phyloP scores from a whole-genome alignment of 2,113 vertebrate species.

The Parus major region DNA sequence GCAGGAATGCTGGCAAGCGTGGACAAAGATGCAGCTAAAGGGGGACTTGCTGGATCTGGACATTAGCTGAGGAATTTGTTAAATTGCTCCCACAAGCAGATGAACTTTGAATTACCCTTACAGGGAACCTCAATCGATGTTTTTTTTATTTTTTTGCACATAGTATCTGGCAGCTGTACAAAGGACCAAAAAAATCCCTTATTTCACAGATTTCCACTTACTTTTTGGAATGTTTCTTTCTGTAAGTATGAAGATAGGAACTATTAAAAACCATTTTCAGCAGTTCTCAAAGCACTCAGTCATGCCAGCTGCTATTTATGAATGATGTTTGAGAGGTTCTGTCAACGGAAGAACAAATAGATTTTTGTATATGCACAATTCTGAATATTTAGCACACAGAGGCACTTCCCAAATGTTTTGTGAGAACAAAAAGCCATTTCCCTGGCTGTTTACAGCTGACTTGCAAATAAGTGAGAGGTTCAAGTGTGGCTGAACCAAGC shows the following conservation, averaged over 20 bases:
- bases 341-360: not conserved
- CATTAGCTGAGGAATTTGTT: not conserved
- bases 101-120: not conserved
- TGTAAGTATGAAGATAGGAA: not conserved
- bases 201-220: not conserved
- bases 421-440: constrained; percentile 45
- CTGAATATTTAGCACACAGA: not conserved
- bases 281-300: not conserved
- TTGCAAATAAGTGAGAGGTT: constrained; percentile 23
- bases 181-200: not conserved
- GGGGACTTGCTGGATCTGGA: not conserved
- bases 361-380: not conserved
- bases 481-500: not conserved
- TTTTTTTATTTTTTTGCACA: not conserved
- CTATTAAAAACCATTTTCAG: not conserved
- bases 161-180: not conserved
- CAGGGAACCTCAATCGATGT: fast-evolving
- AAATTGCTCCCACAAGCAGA: not conserved
- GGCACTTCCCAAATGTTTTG: not conserved
- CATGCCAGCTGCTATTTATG: not conserved
- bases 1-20: not conserved
- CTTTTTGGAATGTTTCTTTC: not conserved
- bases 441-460: constrained; percentile 41
- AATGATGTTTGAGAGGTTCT: not conserved
- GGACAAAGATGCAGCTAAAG: not conserved